Evolutionary conservation across 2,113 vertebrate genomes (phyloP).

Genomic region (Eclectus roratus): DNA sequence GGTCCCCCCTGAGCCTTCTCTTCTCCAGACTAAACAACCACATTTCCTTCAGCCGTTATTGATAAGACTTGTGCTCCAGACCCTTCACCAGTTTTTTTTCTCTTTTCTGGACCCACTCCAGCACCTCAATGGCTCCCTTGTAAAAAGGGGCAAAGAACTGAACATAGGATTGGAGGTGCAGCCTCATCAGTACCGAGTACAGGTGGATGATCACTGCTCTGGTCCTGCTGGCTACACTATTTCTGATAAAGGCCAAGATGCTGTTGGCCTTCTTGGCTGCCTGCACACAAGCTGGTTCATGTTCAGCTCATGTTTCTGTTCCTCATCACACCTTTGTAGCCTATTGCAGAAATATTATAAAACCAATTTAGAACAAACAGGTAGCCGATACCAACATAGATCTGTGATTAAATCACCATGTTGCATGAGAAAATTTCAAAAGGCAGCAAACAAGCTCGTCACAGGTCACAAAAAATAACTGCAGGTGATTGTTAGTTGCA

Average conservation of each 20-base stretch:
- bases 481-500: not conserved
- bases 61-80: not conserved
- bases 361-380: not conserved
- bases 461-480: not conserved
- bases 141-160: not conserved
- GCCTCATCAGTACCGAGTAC: fast-evolving
- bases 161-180: not conserved
- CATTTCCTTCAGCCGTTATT: not conserved
- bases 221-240: not conserved
- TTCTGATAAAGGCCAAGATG: not conserved
- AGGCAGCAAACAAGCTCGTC: not conserved
- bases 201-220: not conserved
- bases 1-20: not conserved
- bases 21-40: not conserved
- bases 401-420: not conserved
- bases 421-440: not conserved
- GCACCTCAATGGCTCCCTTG: not conserved
- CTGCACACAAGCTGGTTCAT: not conserved
- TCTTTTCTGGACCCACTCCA: not conserved
- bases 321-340: not conserved
- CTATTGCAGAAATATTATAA: not conserved
- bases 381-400: not conserved
- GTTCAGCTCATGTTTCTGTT: not conserved
- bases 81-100: not conserved
- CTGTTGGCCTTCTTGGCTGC: not conserved